phyloP scores from a whole-genome alignment of 2,113 vertebrate genomes.

The Ammodytes marinus region DNA sequence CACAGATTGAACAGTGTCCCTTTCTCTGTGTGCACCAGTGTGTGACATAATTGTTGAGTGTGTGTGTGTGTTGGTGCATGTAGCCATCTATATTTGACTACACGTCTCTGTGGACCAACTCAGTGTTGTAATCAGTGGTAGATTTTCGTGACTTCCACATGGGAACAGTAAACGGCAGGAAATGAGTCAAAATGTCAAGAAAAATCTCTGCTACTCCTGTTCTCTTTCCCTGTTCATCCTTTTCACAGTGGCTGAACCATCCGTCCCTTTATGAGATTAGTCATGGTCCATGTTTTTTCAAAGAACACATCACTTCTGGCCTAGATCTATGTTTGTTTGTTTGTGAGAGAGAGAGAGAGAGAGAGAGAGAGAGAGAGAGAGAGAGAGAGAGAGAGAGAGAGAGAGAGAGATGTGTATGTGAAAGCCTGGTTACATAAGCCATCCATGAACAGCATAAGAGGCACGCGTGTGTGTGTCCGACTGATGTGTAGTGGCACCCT shows the following conservation, averaged over 20 bases:
- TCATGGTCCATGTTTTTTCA: constrained; percentile 54
- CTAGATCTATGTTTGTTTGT: constrained; percentile 45
- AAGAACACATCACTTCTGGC: constrained; percentile 57
- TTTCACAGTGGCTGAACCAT: constrained; percentile 39
- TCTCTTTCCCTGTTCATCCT: constrained; percentile 25
- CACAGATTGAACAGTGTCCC: constrained; percentile 47
- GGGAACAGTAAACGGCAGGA: constrained; percentile 29
- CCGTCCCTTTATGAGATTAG: constrained; percentile 59
- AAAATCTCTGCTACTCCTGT: background rate
- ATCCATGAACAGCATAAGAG: constrained; percentile 41
- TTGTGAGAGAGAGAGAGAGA: background rate
- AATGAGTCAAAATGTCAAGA: background rate
- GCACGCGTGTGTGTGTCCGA: constrained; percentile 34
- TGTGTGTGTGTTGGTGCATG: constrained; percentile 26
- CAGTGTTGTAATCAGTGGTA: background rate
- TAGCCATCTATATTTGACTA: background rate
- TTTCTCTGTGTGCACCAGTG: constrained; percentile 61
- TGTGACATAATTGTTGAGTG: constrained; percentile 52
- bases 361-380: constrained; percentile 2
- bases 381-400: background rate
- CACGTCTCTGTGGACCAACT: constrained; percentile 23
- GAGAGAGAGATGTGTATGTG: constrained; percentile 31
- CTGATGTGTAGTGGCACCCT: constrained; percentile 5
- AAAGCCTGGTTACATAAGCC: constrained; percentile 76
- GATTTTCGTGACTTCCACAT: background rate